Evolutionary conservation across 1,140 invertebrate genomes (phyloP), one percentile per base, ranked within the genome.

Genomic region (Diuraphis noxia): DNA sequence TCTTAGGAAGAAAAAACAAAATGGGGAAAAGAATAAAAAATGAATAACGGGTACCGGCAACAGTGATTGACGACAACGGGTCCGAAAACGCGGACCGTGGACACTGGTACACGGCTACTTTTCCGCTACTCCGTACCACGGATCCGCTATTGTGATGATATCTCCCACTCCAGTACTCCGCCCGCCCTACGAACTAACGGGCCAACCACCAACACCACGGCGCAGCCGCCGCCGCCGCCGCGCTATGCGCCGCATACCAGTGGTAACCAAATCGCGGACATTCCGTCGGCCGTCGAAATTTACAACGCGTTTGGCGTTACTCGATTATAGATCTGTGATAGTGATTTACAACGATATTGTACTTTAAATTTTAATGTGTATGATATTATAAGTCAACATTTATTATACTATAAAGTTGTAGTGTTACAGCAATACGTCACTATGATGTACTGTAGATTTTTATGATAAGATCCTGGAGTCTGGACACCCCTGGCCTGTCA

Each of bases 171-270:
- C 43, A 46, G 8, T 13, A 30, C 56, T 30, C 25, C 4, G 10
- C 25, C 56, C 56, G 3, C 56, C 56, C 56, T 30, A 17, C 56
- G 34, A 79, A 5, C 72, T 36, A 36, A 36, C 72, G 72, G 72
- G 21, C 7, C 72, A 5, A 36, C 46, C 46, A 46, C 46, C 46
- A 21, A 49, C 46, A 23, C 19, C 21, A 49, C 46, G 46, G 19
- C 56, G 56, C 10, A 25, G 56, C 25, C 34, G 17, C 36, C 81
- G 79, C n/a, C 17, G 43, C 40, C 84, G 84, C 84, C 84, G 84
- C 41, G 36, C 79, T 81, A 81, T 38, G 79, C 84, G n/a, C n/a
- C 43, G 84, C 84, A 46, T 46, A 85, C 84, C 43, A 49, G 84
- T 30, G 82, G 13, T 46, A 41, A 2, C 82, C 82, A 85, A 85